Conservation (phyloP, 2,797 vertebrate species). For the Tenualosa thibaudeaui region DNA sequence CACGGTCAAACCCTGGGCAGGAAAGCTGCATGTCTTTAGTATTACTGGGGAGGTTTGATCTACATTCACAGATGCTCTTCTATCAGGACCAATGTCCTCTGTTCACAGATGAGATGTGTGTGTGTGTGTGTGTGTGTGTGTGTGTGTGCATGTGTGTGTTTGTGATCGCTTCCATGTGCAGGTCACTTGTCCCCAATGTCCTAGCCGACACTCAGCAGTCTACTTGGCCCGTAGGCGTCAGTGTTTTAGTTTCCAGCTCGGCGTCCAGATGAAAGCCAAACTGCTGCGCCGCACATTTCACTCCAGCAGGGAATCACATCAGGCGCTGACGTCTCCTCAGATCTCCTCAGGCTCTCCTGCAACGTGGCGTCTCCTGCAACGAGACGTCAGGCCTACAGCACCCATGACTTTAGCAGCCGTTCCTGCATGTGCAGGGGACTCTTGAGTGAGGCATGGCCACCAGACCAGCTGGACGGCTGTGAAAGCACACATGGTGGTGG, state of each 20-base stretch:
- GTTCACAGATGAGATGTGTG: no score
- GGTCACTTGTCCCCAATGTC: background rate
- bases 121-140: background rate
- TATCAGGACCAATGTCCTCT: no score
- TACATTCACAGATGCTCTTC: no score
- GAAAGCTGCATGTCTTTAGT: background rate
- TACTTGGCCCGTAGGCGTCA: background rate
- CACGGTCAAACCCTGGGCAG: background rate
- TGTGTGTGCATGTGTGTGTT: background rate
- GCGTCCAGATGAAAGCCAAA: background rate
- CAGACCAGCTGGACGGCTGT: conserved; percentile 44
- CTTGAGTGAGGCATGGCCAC: background rate
- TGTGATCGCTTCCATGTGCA: background rate
- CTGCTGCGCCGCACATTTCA: background rate
- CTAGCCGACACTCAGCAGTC: background rate
- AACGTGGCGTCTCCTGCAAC: no score
- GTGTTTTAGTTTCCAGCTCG: background rate
- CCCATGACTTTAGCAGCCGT: no score
- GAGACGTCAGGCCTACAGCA: background rate
- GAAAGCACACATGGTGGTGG: conserved; percentile 50
- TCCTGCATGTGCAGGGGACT: no score
- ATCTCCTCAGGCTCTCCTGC: background rate
- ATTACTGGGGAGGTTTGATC: no score
- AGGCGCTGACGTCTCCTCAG: no score
- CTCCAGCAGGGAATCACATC: background rate